Conservation (phyloP, 2,797 vertebrate species). For the Trematomus bernacchii region DNA sequence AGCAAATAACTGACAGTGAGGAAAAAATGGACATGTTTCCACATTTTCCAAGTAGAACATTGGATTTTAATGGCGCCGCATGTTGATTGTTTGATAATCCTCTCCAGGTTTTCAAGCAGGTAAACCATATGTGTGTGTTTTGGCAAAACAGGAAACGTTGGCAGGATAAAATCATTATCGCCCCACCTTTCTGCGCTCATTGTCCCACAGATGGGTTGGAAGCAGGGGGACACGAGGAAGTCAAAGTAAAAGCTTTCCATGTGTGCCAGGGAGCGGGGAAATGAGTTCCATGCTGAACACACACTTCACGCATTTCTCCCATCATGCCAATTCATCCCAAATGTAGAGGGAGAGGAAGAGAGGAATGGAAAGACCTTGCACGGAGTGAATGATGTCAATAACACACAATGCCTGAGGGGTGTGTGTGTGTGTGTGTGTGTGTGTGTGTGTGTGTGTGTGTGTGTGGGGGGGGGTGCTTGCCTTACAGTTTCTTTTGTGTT, state of each 20-base stretch:
- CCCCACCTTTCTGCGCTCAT: conserved; percentile 50
- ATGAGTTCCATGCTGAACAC: conserved; percentile 73
- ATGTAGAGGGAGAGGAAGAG: conserved; percentile 56
- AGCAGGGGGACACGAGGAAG: conserved; percentile 53
- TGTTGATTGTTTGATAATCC: conserved; percentile 39
- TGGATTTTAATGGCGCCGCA: conserved; percentile 32
- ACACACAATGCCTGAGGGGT: conserved; percentile 65
- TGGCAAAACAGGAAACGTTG: conserved; percentile 62
- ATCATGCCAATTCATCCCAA: conserved; percentile 72
- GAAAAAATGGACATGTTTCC: not conserved
- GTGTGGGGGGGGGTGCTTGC: conserved; percentile 42
- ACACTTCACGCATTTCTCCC: conserved; percentile 64
- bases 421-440: conserved; percentile 54
- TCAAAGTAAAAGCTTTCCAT: conserved; percentile 70
- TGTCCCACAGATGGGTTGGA: conserved; percentile 58
- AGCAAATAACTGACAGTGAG: no score
- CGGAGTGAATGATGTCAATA: conserved; percentile 79
- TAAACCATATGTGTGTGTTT: conserved; percentile 59
- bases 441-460: conserved; percentile 26
- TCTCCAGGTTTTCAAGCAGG: conserved; percentile 35
- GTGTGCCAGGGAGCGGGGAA: conserved; percentile 73
- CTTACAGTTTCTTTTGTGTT: conserved; percentile 70
- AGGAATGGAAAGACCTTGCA: conserved; percentile 73
- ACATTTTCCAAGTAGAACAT: not conserved
- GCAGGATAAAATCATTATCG: conserved; percentile 62